phyloP scores from a whole-genome alignment of 2,113 vertebrate genomes.

The Girardinichthys multiradiatus region DNA sequence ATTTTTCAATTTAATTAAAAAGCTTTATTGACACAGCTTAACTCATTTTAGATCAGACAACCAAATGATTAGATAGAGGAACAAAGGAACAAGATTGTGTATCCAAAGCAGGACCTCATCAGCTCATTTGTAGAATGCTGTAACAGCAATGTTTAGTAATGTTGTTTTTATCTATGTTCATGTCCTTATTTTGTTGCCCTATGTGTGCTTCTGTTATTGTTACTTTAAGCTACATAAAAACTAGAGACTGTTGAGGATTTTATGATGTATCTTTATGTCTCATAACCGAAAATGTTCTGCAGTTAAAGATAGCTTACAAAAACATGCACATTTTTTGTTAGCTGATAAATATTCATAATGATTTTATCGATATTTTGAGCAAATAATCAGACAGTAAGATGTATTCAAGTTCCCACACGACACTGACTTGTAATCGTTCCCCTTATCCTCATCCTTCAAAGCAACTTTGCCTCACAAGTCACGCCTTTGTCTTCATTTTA shows the following conservation, averaged over 20 bases:
- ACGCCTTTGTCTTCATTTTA: slow-evolving; percentile 72
- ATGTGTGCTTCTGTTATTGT: neutral
- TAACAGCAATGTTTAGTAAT: too few relatives aligned
- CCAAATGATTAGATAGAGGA: too few relatives aligned
- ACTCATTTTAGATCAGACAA: too few relatives aligned
- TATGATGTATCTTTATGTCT: neutral
- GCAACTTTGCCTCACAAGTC: slow-evolving; percentile 43
- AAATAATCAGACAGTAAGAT: slow-evolving; percentile 19
- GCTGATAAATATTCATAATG: neutral
- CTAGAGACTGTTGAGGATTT: neutral
- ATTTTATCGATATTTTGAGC: slow-evolving; percentile 10
- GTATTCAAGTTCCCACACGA: slow-evolving; percentile 11
- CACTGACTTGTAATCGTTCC: slow-evolving; percentile 36
- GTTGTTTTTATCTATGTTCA: too few relatives aligned
- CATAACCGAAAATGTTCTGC: neutral
- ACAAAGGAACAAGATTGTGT: too few relatives aligned
- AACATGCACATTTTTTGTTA: neutral
- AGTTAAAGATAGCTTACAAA: slow-evolving; percentile 1
- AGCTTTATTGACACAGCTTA: too few relatives aligned
- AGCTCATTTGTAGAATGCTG: too few relatives aligned
- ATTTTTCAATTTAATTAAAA: too few relatives aligned
- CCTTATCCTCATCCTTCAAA: slow-evolving; percentile 59
- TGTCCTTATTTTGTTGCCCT: neutral
- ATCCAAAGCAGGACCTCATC: too few relatives aligned
- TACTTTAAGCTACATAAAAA: neutral